phyloP scores from a whole-genome alignment of 2,113 vertebrate species.

The Hemiscyllium ocellatum region DNA sequence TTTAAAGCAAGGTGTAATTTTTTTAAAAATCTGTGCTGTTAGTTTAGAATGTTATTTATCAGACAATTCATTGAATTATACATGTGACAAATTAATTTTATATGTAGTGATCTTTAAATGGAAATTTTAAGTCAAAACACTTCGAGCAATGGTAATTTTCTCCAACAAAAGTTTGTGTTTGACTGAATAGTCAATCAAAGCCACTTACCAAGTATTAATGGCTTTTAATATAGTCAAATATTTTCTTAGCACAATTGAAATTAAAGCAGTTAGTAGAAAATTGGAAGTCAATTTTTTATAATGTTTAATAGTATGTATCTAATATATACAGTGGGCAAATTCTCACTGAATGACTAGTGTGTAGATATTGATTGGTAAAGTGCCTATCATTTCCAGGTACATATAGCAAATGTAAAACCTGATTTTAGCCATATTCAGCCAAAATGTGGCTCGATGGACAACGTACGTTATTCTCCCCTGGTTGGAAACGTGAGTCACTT shows the following conservation, averaged over 20 bases:
- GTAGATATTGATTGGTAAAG: conserved; percentile 38
- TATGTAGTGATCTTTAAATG: neutral
- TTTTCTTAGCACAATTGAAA: conserved; percentile 17
- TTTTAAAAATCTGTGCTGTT: neutral
- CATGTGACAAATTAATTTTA: neutral
- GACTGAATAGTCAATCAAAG: neutral
- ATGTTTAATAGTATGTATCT: neutral
- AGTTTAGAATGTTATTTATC: neutral
- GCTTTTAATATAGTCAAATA: neutral
- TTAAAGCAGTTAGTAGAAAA: neutral
- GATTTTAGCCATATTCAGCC: conserved; percentile 60
- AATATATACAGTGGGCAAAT: conserved; percentile 13
- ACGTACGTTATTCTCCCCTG: conserved; percentile 51
- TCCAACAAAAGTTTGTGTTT: neutral
- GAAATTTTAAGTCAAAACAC: neutral
- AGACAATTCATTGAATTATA: neutral
- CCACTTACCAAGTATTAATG: neutral
- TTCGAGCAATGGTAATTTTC: neutral
- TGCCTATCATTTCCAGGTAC: conserved; percentile 53
- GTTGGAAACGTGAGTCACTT: conserved; percentile 57
- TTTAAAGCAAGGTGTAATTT: neutral
- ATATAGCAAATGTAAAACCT: conserved; percentile 61
- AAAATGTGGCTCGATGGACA: conserved; percentile 61
- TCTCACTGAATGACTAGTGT: conserved; percentile 37
- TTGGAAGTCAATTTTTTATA: conserved; percentile 29